These are phyloP conservation scores for Hippocampus zosterae DNA, from an alignment of 2,113 vertebrate genomes.

Conservation along the genomic window DNA sequence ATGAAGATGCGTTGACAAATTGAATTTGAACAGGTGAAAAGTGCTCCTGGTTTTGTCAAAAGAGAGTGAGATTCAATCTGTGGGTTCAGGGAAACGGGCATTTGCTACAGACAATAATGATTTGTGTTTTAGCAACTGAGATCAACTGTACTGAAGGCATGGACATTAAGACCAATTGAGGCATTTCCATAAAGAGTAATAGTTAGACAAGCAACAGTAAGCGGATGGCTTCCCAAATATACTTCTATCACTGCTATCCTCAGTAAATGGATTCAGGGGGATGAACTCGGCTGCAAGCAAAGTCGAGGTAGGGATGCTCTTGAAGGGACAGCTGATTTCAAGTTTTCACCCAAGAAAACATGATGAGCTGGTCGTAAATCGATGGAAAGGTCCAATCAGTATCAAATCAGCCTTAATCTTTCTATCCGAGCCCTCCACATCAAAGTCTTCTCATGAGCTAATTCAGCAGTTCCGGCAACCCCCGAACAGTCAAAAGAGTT, in stretches of 20 bases:
- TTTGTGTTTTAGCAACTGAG: too few species aligned
- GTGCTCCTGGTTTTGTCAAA: too few species aligned
- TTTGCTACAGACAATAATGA: too few species aligned
- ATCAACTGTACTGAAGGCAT: too few species aligned
- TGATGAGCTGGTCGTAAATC: slow-evolving; percentile 19
- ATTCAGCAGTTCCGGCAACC: slow-evolving; percentile 12
- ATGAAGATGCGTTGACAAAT: too few species aligned
- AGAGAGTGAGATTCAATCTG: too few species aligned
- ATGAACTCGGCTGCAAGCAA: not conserved
- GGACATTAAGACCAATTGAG: not conserved
- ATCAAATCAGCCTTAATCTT: slow-evolving; percentile 22
- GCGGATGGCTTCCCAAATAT: not conserved
- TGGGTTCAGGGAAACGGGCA: too few species aligned
- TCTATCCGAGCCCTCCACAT: slow-evolving; percentile 16
- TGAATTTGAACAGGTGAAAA: too few species aligned
- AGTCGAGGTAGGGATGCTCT: not conserved
- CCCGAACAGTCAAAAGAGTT: not conserved
- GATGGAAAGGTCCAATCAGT: slow-evolving; percentile 26
- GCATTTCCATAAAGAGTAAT: not conserved
- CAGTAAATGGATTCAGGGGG: not conserved
- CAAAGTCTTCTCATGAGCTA: slow-evolving; percentile 35
- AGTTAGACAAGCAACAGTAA: not conserved
- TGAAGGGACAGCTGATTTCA: slow-evolving; percentile 7
- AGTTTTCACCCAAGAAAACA: slow-evolving; percentile 12
- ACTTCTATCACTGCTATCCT: not conserved